Conservation (phyloP, 1,140 invertebrate genomes). For the Idris sp. region DNA sequence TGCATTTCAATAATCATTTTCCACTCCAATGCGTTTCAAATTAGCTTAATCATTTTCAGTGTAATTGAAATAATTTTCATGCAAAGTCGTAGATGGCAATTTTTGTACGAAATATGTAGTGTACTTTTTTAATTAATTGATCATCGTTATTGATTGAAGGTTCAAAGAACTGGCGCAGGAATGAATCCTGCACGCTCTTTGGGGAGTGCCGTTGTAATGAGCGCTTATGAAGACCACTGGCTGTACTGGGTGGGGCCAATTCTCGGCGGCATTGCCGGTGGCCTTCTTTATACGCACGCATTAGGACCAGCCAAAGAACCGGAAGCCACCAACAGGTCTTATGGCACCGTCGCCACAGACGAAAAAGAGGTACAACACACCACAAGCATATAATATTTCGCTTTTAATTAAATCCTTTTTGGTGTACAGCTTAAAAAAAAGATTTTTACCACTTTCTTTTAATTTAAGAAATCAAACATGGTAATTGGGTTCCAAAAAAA, state of each 20-base stretch:
- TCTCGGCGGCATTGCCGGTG: conserved; percentile 87
- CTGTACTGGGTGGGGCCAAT: conserved; percentile 94
- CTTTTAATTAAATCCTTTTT: no score
- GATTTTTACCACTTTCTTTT: no score
- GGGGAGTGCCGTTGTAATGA: conserved; percentile 89
- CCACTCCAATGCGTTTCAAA: no score
- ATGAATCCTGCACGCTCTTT: conserved; percentile 94
- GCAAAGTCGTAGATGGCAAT: no score
- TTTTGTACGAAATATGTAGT: no score
- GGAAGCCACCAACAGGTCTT: conserved; percentile 75
- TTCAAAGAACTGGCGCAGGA: conserved; percentile 88
- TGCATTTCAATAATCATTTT: no score
- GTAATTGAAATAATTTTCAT: no score
- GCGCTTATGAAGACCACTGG: conserved; percentile 89
- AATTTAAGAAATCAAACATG: no score
- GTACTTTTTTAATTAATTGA: conserved; percentile 31
- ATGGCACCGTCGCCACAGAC: conserved; percentile 81
- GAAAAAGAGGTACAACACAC: conserved; percentile 82
- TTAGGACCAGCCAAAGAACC: conserved; percentile 81
- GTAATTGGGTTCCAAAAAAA: no score
- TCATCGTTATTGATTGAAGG: conserved; percentile 72
- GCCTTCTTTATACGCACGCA: conserved; percentile 86
- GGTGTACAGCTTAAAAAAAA: no score
- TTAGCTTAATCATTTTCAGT: no score
- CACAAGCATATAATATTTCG: conserved; percentile 13